Evolutionary conservation across 2,113 vertebrate species (phyloP), one percentile per base, ranked within the genome.

Genomic region (Indicator indicator): DNA sequence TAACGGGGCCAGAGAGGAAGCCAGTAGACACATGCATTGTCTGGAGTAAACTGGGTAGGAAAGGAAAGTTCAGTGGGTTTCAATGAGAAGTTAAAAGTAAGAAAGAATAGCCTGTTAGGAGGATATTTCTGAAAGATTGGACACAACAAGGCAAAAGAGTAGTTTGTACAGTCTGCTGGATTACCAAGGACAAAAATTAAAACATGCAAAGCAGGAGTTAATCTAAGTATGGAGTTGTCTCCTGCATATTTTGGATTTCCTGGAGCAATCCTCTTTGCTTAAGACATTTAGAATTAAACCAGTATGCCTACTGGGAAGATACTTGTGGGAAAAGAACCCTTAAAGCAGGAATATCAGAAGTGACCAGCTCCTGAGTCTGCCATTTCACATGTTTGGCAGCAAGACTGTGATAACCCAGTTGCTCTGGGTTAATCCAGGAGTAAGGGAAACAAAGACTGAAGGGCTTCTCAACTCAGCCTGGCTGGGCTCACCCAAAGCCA

Each of bases 361-460:
- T 59, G 36, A 65, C 20, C 9, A 18, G 17, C 19, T 78, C 12
- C 12, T 68, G 23, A 7, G 2, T 11, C 11, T 88, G 64, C 7
- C 20, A 54, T n/a, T 73, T 73, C 15, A 13, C 5, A 6, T 3
- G 52, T 23, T 5, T 3, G 1, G 32, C n/a, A 8, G 2, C 15
- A 23, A 26, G 7, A 12, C 11, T 48, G 7, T 44, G 59, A 28
- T 62, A 56, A 5, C 24, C 69, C 32, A 23, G 14, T 19, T 20
- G 9, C 16, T 73, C 21, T 62, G 16, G 8, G 5, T 38, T 78
- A 67, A 68, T 8, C 24, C 20, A 46, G 23, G 32, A 76, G 1
- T 5, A 21, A 59, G 19, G 30, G 14, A 68, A 27, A 5, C 4
- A 74, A 67, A 60, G 18, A 3, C 0, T 2, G 6, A 56, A 74